Evolutionary conservation across 2,888 invertebrate genomes (phyloP).

Genomic region (Schizaphis graminum): DNA sequence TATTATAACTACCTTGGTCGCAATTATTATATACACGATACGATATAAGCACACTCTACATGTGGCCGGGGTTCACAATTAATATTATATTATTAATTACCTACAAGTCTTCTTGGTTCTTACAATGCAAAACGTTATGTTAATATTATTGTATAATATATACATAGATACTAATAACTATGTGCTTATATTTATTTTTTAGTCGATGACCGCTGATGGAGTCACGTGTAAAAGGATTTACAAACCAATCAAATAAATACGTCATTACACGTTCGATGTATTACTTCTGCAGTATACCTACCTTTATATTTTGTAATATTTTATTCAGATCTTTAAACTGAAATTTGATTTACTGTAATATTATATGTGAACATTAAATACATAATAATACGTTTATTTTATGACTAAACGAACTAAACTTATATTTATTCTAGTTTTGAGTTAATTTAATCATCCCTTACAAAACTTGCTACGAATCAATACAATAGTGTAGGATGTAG

Average conservation of each 20-base stretch:
- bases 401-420: not conserved
- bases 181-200: not conserved
- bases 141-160: too few species aligned
- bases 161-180: too few species aligned
- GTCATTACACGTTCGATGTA: not conserved
- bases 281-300: not conserved
- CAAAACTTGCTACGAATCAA: not conserved
- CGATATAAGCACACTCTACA: not conserved
- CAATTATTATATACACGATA: not conserved
- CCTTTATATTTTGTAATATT: not conserved
- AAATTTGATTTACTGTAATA: not conserved
- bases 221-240: not conserved
- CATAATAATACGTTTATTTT: not conserved
- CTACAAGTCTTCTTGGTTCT: not conserved
- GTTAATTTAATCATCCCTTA: not conserved
- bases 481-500: not conserved
- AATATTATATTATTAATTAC: not conserved
- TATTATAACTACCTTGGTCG: too few species aligned
- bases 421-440: not conserved
- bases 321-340: not conserved
- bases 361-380: slow-evolving; percentile 69
- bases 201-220: not conserved
- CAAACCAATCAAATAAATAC: not conserved
- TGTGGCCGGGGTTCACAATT: not conserved
- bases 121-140: too few species aligned